A percentile compares a stretch with the other conserved stretches of the same genome.
phyloP scores from a whole-genome alignment of 30 jellyfish, hydroid and myxozoan genomes.

The Aurelia sp. region DNA sequence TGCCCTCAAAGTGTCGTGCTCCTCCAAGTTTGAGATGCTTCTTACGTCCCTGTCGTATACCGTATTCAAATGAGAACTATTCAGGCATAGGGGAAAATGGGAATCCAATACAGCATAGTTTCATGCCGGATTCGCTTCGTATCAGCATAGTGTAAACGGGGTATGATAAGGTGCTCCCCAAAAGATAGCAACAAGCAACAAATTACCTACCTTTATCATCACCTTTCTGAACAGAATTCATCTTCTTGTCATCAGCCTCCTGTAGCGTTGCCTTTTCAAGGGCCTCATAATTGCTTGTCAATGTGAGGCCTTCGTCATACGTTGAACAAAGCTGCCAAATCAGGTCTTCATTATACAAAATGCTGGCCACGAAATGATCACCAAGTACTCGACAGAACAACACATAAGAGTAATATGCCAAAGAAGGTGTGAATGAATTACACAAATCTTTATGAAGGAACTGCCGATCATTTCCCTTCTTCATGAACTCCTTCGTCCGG shows the following conservation, averaged over 20 bases:
- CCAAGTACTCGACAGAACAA: conserved; percentile 88
- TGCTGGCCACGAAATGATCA: conserved; percentile 72
- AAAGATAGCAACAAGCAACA: background rate
- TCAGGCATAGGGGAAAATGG: too few relatives aligned
- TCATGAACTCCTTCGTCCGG: background rate
- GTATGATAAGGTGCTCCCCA: too few relatives aligned
- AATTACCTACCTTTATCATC: conserved; percentile 2
- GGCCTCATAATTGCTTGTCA: conserved; percentile 36
- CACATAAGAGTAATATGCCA: conserved; percentile 94
- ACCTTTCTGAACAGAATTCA: background rate
- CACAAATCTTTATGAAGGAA: conserved; percentile 57
- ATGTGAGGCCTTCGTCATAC: conserved; percentile 75
- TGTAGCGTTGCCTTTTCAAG: background rate
- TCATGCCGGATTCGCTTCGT: too few relatives aligned
- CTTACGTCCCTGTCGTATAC: too few relatives aligned
- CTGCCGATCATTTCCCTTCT: background rate
- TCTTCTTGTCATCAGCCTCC: background rate
- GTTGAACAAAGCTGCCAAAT: conserved; percentile 91
- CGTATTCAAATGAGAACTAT: too few relatives aligned
- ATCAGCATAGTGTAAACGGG: too few relatives aligned
- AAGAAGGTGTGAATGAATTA: conserved; percentile 73
- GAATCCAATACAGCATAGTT: too few relatives aligned
- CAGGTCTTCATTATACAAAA: conserved; percentile 81
- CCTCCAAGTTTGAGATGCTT: too few relatives aligned
- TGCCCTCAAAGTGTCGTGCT: too few relatives aligned